Evolutionary conservation across 1,140 invertebrate genomes (phyloP), one percentile per base, ranked within the genome.

Genomic region (Bicyclus anynana): DNA sequence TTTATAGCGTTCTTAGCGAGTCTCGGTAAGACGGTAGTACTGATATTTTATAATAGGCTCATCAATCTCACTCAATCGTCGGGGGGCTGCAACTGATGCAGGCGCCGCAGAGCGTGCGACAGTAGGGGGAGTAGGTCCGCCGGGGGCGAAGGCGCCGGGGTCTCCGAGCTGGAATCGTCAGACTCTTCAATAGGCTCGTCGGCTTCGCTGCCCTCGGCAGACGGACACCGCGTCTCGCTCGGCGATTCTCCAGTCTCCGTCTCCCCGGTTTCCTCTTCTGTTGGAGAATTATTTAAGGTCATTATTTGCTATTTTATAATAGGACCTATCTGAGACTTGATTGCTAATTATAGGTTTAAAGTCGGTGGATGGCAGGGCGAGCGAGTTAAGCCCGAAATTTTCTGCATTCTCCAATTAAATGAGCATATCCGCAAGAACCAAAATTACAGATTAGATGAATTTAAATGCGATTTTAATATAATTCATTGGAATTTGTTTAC

Each of bases 241-340:
- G 51, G 46, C 27, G 38, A 48, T 14, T 40, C 57, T 12, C 48
- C 49, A 1, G 16, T 18, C 10, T 62, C 70, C 23, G 21, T 54
- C 29, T 62, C 65, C 0, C 50, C 59, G 2, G 46, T 37, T 17
- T 74, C 71, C 20, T 69, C 71, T 47, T 74, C 72, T 67, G 51
- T 13, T 17, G 7, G 10, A 20, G 7, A 12, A 20, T n/a, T n/a
- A n/a, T n/a, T n/a, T n/a, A n/a, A n/a, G n/a, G 6, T 44, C 2
- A 6, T 20, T 14, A 5, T 5, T 18, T 44, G 20, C 18, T 14
- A 20, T 33, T 33, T 23, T 23, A n/a, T n/a, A n/a, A n/a, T n/a
- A n/a, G n/a, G n/a, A n/a, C n/a, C n/a, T n/a, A n/a, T n/a, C n/a
- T n/a, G n/a, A n/a, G n/a, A n/a, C n/a, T n/a, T n/a, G n/a, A n/a